A percentile compares a stretch with the other conserved stretches of the same genome.
phyloP scores from a whole-genome alignment of 2,888 invertebrate genomes.

The Tenthredo mesomela region DNA sequence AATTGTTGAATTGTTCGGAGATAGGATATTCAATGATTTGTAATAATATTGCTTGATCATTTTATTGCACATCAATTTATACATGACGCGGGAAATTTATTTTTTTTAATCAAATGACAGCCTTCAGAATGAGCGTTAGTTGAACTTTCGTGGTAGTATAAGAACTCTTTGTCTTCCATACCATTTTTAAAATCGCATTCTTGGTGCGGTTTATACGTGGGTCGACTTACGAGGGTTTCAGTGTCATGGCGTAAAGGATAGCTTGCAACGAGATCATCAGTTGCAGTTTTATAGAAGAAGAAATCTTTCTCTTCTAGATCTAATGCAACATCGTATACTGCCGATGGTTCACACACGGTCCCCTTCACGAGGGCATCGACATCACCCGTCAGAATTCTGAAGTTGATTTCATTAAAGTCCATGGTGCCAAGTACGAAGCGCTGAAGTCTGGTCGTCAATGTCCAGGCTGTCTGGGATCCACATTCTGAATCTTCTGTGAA shows the following conservation, averaged over 20 bases:
- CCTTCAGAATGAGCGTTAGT: not conserved
- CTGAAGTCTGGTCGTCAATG: constrained; percentile 69
- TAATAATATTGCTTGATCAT: no score
- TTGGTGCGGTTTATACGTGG: not conserved
- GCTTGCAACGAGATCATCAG: not conserved
- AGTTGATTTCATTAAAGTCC: constrained; percentile 82
- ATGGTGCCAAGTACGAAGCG: constrained; percentile 68
- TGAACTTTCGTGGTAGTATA: not conserved
- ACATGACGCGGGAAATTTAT: not conserved
- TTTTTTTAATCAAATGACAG: not conserved
- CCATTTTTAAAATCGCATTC: not conserved
- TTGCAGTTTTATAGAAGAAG: not conserved
- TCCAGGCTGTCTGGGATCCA: constrained; percentile 69
- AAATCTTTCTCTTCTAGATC: not conserved
- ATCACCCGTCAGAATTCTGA: constrained; percentile 84
- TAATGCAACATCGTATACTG: not conserved
- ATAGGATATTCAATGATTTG: no score
- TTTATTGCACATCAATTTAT: no score
- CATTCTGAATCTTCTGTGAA: constrained; percentile 58
- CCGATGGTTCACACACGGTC: constrained; percentile 75
- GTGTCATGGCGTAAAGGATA: not conserved
- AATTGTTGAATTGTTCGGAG: no score
- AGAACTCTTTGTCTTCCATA: not conserved
- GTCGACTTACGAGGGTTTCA: not conserved
- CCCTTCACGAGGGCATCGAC: constrained; percentile 80